Conservation (phyloP, 2,113 vertebrate genomes). For the Maccullochella peelii region DNA sequence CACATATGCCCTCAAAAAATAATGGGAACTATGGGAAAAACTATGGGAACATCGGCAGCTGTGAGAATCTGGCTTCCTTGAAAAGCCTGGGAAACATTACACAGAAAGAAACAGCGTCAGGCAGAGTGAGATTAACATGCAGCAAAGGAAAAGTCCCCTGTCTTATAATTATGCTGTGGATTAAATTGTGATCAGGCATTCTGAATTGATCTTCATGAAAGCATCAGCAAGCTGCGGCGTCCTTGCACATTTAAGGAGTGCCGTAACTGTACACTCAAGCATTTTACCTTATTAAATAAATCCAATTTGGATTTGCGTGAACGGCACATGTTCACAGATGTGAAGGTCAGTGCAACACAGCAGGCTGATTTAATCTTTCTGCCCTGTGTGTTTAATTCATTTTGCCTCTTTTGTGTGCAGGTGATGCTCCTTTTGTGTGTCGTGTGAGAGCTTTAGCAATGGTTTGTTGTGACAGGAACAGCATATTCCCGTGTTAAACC, state of each 20-base stretch:
- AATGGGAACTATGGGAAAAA: no score
- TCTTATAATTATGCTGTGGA: constrained; percentile 66
- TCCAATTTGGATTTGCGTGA: constrained; percentile 57
- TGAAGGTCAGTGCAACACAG: constrained; percentile 57
- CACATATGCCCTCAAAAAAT: constrained; percentile 6
- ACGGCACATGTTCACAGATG: constrained; percentile 26
- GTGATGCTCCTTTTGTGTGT: constrained; percentile 21
- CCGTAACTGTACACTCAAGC: constrained; percentile 44
- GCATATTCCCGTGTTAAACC: neutral
- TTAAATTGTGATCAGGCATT: constrained; percentile 60
- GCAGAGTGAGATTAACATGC: constrained; percentile 54
- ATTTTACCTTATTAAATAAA: constrained; percentile 68
- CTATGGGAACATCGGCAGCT: constrained; percentile 28
- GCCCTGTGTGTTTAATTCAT: constrained; percentile 18
- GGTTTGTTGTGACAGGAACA: neutral
- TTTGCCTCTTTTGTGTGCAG: neutral
- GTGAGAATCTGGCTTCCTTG: constrained; percentile 68
- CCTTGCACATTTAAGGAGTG: constrained; percentile 34
- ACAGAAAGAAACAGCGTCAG: constrained; percentile 12
- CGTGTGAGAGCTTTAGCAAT: neutral
- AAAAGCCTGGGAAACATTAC: constrained; percentile 63
- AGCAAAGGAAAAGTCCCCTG: constrained; percentile 44
- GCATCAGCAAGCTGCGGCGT: constrained; percentile 40
- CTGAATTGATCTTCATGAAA: constrained; percentile 61
- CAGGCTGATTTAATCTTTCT: constrained; percentile 47